Percentiles rank a stretch among this genome's conserved stretches.
phyloP scores from a whole-genome alignment of 2,888 invertebrate species.

The Strigamia transsilvanica region DNA sequence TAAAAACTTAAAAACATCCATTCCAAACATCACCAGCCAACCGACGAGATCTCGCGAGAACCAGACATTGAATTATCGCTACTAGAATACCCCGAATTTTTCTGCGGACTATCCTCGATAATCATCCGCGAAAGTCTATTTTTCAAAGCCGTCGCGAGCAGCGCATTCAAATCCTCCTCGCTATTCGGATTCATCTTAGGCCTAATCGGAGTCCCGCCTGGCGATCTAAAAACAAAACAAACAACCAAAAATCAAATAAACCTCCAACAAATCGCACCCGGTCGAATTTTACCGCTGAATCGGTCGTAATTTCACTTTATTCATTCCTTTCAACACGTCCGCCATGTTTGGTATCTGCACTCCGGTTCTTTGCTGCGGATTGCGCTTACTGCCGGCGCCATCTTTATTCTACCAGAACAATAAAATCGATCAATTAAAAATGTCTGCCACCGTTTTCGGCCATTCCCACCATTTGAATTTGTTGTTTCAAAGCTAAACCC shows the following conservation, averaged over 20 bases:
- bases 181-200: background rate
- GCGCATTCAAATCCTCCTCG: background rate
- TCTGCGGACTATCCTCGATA: background rate
- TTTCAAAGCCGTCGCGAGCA: background rate
- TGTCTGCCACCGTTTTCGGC: no score
- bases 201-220: background rate
- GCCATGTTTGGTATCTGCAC: slow-evolving; percentile 36
- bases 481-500: background rate
- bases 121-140: background rate
- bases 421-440: background rate
- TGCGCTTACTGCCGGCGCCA: background rate
- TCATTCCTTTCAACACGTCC: slow-evolving; percentile 48
- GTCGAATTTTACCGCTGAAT: background rate
- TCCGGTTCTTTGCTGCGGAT: background rate
- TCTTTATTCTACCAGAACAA: background rate
- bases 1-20: background rate
- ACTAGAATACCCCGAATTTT: background rate
- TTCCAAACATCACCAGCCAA: background rate
- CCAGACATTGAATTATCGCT: background rate
- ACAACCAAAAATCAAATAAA: background rate
- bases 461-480: background rate
- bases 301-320: slow-evolving; percentile 36
- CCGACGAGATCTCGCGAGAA: background rate
- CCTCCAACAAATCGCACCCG: background rate
- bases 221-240: background rate